Evolutionary conservation across 2,113 vertebrate species (phyloP), one percentile per base, ranked within the genome.

Genomic region (Cettia cetti): DNA sequence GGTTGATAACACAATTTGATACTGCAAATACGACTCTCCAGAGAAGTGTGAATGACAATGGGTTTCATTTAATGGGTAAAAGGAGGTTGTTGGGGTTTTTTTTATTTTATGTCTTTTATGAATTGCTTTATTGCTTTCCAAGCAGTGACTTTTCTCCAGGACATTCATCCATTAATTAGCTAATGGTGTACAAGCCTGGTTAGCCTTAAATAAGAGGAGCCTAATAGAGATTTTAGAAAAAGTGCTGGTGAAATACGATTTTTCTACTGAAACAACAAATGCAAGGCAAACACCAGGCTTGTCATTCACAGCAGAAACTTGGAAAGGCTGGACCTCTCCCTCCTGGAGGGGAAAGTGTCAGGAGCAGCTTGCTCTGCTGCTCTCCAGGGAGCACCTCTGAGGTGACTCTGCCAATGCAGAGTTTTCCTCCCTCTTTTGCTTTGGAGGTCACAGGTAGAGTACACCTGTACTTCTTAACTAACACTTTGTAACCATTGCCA

Each of bases 1-100:
- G 61, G 47, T 52, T 85, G 92, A 16, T 71, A 88, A 78, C 3
- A 4, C 61, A 85, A 87, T 76, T 85, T 87, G 89, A 53, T 83
- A 77, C 26, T 20, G 31, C 59, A 79, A 77, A 63, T 28, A 74
- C n/a, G 59, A 61, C 64, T 95, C 86, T 89, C 80, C 42, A 77
- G 72, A 92, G 93, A 72, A 95, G 80, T 47, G 86, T 72, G 79
- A 93, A 82, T 81, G 64, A 77, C 80, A 86, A 57, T 61, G 37
- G 15, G 8, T 45, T 90, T 89, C 50, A 57, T 61, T 76, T 80
- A 80, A 82, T 64, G 63, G 82, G 44, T 64, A 80, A 85, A 88
- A 87, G 24, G 33, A 59, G 21, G 30, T 31, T 63, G 61, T 31
- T 44, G 61, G 39, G 27, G 2, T 22, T 13, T 13, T 31, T 68